These are phyloP conservation scores for Argyresthia goedartella DNA, from an alignment of 2,888 invertebrate species.

Conservation along the genomic window DNA sequence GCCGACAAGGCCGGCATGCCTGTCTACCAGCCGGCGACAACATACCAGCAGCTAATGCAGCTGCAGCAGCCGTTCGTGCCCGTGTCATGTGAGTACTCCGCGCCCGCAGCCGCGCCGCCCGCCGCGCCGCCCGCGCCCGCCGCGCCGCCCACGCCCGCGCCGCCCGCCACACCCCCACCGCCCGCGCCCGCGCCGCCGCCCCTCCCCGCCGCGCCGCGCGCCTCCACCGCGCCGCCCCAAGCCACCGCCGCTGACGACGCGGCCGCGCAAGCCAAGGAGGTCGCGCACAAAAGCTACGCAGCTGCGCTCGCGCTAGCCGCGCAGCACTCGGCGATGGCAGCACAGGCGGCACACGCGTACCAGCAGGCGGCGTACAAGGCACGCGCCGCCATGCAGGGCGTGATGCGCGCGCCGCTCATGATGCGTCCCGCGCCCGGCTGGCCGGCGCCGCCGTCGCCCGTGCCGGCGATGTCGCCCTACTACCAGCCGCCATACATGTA, in stretches of 20 bases:
- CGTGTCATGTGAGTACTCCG: slow-evolving; percentile 98
- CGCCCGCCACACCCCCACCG: slow-evolving; percentile 18
- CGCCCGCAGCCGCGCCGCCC: slow-evolving; percentile 61
- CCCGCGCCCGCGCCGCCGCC: slow-evolving; percentile 15
- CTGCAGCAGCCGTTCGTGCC: slow-evolving; percentile 96
- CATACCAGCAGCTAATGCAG: slow-evolving; percentile 96
- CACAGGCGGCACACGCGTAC: slow-evolving; percentile 55
- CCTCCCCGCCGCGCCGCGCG: too few relatives aligned
- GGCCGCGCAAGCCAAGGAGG: slow-evolving; percentile 81
- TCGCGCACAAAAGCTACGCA: slow-evolving; percentile 86
- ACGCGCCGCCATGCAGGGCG: slow-evolving; percentile 68
- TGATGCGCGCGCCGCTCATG: slow-evolving; percentile 55
- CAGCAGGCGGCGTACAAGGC: slow-evolving; percentile 77
- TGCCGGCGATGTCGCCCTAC: slow-evolving; percentile 61
- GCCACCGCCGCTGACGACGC: slow-evolving; percentile 67
- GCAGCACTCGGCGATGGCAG: slow-evolving; percentile 62
- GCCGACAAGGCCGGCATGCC: slow-evolving; percentile 97
- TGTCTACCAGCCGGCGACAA: slow-evolving; percentile 93
- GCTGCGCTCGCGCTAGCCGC: slow-evolving; percentile 72
- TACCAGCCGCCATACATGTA: slow-evolving; percentile 66
- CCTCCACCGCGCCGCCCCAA: slow-evolving; percentile 24
- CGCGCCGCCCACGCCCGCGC: slow-evolving; percentile 49
- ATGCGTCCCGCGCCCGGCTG: slow-evolving; percentile 57
- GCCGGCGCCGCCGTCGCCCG: slow-evolving; percentile 46
- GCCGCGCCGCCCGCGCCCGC: slow-evolving; percentile 41